Percentiles rank a stretch among this genome's conserved stretches.
phyloP scores from a whole-genome alignment of 2,797 vertebrate species.

The Buphagus erythrorhynchus region DNA sequence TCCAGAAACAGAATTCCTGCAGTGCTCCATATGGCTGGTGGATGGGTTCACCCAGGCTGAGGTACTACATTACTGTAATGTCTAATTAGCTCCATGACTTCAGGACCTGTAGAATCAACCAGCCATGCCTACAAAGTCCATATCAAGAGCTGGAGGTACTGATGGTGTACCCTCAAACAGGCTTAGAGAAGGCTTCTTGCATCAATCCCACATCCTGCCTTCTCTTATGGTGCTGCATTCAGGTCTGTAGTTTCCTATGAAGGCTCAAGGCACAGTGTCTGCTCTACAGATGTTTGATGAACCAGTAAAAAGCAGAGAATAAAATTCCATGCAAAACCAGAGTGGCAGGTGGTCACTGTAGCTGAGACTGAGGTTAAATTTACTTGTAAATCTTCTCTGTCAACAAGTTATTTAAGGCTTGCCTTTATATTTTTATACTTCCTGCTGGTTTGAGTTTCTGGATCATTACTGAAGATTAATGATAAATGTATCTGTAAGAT shows the following conservation, averaged over 20 bases:
- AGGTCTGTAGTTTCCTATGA: neutral
- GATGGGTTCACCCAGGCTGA: neutral
- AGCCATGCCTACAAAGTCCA: neutral
- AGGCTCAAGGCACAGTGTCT: neutral
- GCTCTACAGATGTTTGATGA: neutral
- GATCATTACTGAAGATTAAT: slow-evolving; percentile 48
- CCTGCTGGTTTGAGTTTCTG: slow-evolving; percentile 54
- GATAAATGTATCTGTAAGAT: slow-evolving; percentile 43
- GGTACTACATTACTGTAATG: neutral
- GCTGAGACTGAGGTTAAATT: neutral
- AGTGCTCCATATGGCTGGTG: neutral
- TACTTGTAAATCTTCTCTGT: neutral
- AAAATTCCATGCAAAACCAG: neutral
- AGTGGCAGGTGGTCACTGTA: neutral
- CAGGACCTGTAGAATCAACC: neutral
- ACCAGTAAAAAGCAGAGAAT: neutral
- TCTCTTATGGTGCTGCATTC: neutral
- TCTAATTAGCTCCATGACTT: neutral
- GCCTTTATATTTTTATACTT: slow-evolving; percentile 57
- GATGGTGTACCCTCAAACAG: neutral
- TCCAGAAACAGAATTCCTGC: neutral
- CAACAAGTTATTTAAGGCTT: slow-evolving; percentile 61
- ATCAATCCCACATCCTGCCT: neutral
- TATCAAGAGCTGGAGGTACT: neutral
- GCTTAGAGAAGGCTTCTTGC: neutral